Evolutionary conservation across 1,140 invertebrate genomes (phyloP).

Genomic region (Telenomus remus): DNA sequence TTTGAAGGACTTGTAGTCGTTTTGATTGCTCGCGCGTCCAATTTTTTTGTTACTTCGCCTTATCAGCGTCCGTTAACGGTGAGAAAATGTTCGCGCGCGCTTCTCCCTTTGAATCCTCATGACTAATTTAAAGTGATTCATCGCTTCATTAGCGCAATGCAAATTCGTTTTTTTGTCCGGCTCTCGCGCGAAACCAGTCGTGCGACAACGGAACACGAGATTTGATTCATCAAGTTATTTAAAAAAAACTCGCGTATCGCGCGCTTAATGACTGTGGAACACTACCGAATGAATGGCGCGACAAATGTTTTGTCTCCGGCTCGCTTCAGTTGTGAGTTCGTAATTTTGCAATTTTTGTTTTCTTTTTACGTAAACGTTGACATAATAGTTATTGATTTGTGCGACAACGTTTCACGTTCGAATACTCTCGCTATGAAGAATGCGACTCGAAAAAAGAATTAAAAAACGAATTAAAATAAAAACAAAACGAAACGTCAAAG

Average conservation of each 20-base stretch:
- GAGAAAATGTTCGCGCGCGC: slow-evolving; percentile 3
- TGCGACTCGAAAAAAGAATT: not conserved
- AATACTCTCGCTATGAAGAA: not conserved
- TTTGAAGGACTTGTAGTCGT: too few species aligned
- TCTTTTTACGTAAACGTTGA: slow-evolving; percentile 4
- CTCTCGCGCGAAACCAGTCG: slow-evolving; percentile 5
- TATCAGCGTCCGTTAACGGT: slow-evolving; percentile 13
- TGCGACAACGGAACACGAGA: slow-evolving; percentile 11
- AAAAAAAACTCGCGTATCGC: slow-evolving; percentile 15
- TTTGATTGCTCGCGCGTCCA: too few species aligned
- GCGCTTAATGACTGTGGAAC: slow-evolving; percentile 7
- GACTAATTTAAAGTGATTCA: slow-evolving; percentile 36
- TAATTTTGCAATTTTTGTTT: not conserved
- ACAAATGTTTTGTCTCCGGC: slow-evolving; percentile 6
- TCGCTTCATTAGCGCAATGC: slow-evolving; percentile 30
- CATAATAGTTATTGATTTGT: slow-evolving; percentile 26
- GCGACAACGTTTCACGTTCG: not conserved
- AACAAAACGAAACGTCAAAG: slow-evolving; percentile 9
- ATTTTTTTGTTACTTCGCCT: not conserved
- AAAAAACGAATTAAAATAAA: not conserved
- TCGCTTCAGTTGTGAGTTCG: not conserved
- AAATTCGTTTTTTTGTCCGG: slow-evolving; percentile 27
- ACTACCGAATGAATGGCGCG: slow-evolving; percentile 12
- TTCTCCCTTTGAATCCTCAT: slow-evolving; percentile 21
- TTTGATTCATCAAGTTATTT: slow-evolving; percentile 28